Base-by-base conservation (phyloP, 2,113 vertebrate genomes). In the Polypterus senegalus region DNA sequence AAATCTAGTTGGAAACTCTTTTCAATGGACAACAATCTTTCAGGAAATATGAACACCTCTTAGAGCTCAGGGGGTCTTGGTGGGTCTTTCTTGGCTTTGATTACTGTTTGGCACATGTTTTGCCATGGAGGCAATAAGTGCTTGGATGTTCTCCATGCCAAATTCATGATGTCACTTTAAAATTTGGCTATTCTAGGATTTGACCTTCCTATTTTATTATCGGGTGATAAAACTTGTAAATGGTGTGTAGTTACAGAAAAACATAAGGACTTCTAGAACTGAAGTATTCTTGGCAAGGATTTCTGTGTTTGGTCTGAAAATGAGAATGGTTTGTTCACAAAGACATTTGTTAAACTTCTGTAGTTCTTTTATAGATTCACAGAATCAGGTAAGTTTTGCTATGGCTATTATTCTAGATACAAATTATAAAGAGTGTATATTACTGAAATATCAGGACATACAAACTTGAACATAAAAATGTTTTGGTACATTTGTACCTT, bases 111-210 rank as follows among this genome's bases (percentile, higher is more conserved):
- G 72, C 77, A 77, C 73, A 70, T 27, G 65, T 71, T 65, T 74
- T 82, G 84, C 77, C 79, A 77, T 74, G 76, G 84, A 79, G 83
- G 85, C 80, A 69, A 54, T 65, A 74, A 76, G 66, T 66, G 81
- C 85, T 88, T 85, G 85, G 85, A 85, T 88, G 83, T 86, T 85
- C 78, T 83, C 81, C 77, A 76, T 73, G 61, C 68, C 79, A 77
- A 75, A 73, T 67, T 70, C 64, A 52, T 67, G 74, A 77, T 76
- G 72, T 71, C 69, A 61, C 58, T 68, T 56, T 43, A 46, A 55
- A 10, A 52, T 52, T 69, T 70, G 67, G 71, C 69, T 61, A 67
- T 63, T 68, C 27, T 11, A 54, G 55, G 67, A 57, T 52, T 52
- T 56, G 10, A n/a, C 27, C 5, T 11, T 10, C 48, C 5, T 11